Conservation (phyloP, 2,113 vertebrate species). For the Sebastes schlegelii region DNA sequence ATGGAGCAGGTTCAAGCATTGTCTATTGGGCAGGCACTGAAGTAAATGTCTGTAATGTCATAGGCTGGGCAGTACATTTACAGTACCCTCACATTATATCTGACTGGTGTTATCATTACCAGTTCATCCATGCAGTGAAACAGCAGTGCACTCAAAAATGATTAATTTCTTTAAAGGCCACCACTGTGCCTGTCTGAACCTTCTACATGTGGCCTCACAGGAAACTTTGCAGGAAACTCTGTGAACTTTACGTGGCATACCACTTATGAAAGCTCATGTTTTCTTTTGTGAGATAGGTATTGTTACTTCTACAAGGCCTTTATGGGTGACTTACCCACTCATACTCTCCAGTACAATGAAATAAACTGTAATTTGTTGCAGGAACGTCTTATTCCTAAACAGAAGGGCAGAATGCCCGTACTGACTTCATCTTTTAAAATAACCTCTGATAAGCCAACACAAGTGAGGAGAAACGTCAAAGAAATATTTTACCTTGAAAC, state of each 20-base stretch:
- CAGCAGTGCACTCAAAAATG: not conserved
- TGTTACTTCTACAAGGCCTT: not conserved
- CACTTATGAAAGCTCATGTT: no score
- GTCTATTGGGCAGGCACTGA: no score
- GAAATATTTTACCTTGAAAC: not conserved
- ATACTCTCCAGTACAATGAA: not conserved
- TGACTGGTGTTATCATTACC: not conserved
- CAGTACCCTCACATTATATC: not conserved
- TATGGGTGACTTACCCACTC: not conserved
- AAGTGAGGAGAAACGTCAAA: not conserved
- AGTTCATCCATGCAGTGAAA: not conserved
- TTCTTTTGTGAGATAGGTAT: not conserved
- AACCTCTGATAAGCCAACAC: not conserved
- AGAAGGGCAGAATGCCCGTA: not conserved
- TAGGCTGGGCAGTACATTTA: not conserved
- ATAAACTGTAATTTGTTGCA: not conserved
- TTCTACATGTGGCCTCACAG: not conserved
- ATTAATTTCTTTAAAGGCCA: not conserved
- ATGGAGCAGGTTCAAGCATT: not conserved
- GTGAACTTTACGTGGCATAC: not conserved
- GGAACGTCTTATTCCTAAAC: not conserved
- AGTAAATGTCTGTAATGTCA: not conserved
- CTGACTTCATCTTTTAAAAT: not conserved
- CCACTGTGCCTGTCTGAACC: not conserved
- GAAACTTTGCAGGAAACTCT: not conserved